Evolutionary conservation across 2,888 invertebrate genomes (phyloP), one percentile per base, ranked within the genome.

Genomic region (Euplagia quadripunctaria): DNA sequence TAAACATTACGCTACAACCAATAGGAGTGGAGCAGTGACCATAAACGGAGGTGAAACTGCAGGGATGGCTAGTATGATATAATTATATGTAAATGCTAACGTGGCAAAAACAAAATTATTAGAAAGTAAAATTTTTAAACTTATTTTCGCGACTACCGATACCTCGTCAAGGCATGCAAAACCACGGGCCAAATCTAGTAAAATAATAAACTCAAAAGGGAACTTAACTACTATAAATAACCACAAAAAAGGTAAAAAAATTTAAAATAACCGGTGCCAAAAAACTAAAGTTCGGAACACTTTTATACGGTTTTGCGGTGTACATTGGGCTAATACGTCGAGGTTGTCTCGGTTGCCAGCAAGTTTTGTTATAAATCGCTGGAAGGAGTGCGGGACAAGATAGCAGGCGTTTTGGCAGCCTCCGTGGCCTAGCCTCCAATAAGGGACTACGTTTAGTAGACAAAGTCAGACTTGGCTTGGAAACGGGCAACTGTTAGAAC

Each of bases 361-460:
- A 89, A 89, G 86, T 89, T 89, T 86, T 77, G 85, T 84, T 87
- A 88, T 88, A 88, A 89, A 88, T 89, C 89, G 85, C 82, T 64
- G 75, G 77, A 80, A 75, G 84, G 82, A 82, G 82, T 86, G 86
- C 80, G 81, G 82, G 75, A 79, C 73, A 67, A 84, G 84, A 84
- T 84, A 84, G 80, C 79, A 74, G 70, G 71, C 77, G 76, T 81
- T 79, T 85, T 84, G 85, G 85, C 85, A 84, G 78, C 52, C 74
- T 64, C 77, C 83, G 73, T 74, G 64, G 71, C 71, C 74, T 49
- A 70, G 73, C 74, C 71, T 72, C 73, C 77, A 70, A 77, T 76
- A 75, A 75, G 74, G 76, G 72, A 82, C 69, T 72, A 68, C 70
- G 71, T 77, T 70, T 74, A 70, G 66, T 41, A 67, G 67, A 78